A percentile compares a stretch with the other conserved stretches of the same genome.
These are phyloP conservation scores for Ardeotis arabs DNA, from an alignment of 2,113 vertebrate genomes.

Conservation along the genomic window DNA sequence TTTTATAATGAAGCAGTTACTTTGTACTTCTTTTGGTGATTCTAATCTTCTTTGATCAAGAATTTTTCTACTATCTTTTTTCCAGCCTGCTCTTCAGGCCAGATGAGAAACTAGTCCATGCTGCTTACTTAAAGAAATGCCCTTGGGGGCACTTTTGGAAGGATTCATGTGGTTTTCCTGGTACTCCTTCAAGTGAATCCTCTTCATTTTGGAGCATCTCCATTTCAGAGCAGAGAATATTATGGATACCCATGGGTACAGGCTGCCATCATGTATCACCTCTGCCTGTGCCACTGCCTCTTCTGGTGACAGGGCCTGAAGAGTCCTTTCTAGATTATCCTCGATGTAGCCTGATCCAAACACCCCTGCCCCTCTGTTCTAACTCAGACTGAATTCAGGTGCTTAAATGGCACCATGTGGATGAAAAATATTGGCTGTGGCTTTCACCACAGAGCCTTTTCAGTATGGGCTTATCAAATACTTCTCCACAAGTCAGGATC, in stretches of 20 bases:
- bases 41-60: not conserved
- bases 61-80: not conserved
- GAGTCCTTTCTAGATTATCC: not conserved
- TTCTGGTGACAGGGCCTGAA: not conserved
- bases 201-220: not conserved
- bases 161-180: not conserved
- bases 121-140: not conserved
- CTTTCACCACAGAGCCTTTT: not conserved
- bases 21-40: not conserved
- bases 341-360: not conserved
- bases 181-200: not conserved
- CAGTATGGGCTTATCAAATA: not conserved
- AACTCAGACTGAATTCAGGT: not conserved
- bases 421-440: not conserved
- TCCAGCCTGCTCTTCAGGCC: not conserved
- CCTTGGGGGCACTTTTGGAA: not conserved
- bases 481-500: not conserved
- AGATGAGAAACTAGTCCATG: not conserved
- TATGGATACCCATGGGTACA: not conserved
- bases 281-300: not conserved
- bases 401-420: not conserved
- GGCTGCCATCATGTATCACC: rapidly evolving
- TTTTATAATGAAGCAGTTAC: not conserved
- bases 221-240: not conserved
- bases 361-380: rapidly evolving